Conservation (phyloP, 2,888 invertebrate species). For the Tribolium freemani region DNA sequence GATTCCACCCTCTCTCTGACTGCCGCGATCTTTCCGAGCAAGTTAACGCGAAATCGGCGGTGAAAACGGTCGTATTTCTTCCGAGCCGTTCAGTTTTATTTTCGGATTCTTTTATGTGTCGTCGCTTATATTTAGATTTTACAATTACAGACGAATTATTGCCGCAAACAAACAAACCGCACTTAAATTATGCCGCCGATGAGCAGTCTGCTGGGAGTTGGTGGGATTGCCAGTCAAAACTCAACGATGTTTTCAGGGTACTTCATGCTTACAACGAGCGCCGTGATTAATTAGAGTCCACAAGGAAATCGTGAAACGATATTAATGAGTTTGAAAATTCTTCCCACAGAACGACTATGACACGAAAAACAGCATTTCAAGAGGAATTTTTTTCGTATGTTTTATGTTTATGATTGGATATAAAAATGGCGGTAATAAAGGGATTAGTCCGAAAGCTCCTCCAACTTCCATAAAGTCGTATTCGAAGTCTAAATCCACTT, state of each 20-base stretch:
- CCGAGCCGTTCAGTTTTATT: conserved; percentile 40
- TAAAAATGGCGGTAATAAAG: conserved; percentile 37
- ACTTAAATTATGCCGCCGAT: neutral
- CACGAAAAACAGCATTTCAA: neutral
- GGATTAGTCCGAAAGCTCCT: conserved; percentile 33
- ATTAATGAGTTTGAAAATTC: conserved; percentile 27
- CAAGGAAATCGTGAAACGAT: conserved; percentile 31
- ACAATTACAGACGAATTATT: conserved; percentile 35
- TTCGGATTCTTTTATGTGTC: conserved; percentile 41
- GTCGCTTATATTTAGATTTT: conserved; percentile 43
- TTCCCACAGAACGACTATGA: conserved; percentile 19
- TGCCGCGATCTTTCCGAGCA: conserved; percentile 50
- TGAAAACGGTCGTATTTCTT: conserved; percentile 48
- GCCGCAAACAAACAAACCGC: conserved; percentile 10
- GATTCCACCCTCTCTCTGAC: conserved; percentile 48
- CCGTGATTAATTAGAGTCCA: conserved; percentile 30
- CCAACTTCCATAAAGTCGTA: conserved; percentile 32
- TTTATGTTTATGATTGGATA: conserved; percentile 39
- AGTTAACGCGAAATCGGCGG: conserved; percentile 52
- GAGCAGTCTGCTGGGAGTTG: too few relatives aligned
- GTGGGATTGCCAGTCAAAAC: neutral
- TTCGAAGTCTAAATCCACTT: conserved; percentile 41
- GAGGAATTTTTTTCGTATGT: conserved; percentile 15
- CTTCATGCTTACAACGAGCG: neutral
- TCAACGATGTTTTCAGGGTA: neutral